These are phyloP conservation scores for Cyprinodon diabolis DNA, from an alignment of 2,797 vertebrate genomes.

Conservation along the genomic window DNA sequence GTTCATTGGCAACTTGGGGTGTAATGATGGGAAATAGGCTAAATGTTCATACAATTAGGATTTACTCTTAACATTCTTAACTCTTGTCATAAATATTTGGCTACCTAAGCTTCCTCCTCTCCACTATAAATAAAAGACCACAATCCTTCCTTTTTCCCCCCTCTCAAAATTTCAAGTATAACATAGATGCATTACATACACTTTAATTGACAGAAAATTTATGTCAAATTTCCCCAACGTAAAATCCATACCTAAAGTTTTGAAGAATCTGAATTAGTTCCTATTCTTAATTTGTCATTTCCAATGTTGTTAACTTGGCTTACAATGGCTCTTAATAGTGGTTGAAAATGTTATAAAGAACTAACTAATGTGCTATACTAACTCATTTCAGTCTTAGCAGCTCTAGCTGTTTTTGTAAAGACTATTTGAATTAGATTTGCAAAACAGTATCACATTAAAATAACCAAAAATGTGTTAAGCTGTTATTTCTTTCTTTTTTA, in stretches of 20 bases:
- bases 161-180: background rate
- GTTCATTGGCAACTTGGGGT: too few species aligned
- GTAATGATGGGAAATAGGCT: too few species aligned
- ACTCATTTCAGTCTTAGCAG: too few species aligned
- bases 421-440: too few species aligned
- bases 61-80: background rate
- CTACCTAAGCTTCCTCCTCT: background rate
- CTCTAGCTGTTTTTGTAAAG: too few species aligned
- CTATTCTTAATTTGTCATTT: background rate
- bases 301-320: background rate
- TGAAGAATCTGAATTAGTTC: background rate
- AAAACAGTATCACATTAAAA: too few species aligned
- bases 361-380: too few species aligned
- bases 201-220: background rate
- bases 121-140: background rate
- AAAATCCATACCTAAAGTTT: too few species aligned
- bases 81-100: background rate
- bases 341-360: too few species aligned
- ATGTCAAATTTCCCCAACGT: background rate
- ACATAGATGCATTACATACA: background rate
- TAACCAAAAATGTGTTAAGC: too few species aligned
- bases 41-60: background rate
- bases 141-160: background rate
- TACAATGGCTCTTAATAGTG: too few species aligned
- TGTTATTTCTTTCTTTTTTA: too few species aligned